These are phyloP conservation scores for Xestobium rufovillosum DNA, from an alignment of 2,888 invertebrate genomes.

Conservation along the genomic window DNA sequence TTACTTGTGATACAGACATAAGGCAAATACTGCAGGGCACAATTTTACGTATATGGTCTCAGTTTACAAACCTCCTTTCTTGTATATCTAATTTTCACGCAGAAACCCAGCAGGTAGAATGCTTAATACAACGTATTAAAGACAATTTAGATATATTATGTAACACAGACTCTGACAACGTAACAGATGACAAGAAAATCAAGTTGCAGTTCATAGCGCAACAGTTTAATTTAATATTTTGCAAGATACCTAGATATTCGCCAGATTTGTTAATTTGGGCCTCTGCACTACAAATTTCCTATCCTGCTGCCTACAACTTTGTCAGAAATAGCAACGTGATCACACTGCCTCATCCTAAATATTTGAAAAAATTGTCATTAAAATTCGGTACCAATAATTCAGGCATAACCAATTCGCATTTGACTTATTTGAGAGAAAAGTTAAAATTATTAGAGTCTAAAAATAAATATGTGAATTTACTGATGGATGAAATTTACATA, in stretches of 20 bases:
- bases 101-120: no score
- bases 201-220: no score
- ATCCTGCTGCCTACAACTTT: constrained; percentile 7
- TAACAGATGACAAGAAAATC: no score
- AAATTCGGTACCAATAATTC: not conserved
- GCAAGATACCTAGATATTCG: no score
- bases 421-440: constrained; percentile 5
- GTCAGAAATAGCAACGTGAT: not conserved
- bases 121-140: no score
- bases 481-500: constrained; percentile 7
- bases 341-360: constrained; percentile 7
- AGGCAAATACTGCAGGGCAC: no score
- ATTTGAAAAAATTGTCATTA: constrained; percentile 4
- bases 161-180: constrained; percentile 4
- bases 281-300: constrained; percentile 1
- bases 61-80: no score
- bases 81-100: no score
- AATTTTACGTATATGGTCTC: no score
- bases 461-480: not conserved
- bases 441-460: not conserved
- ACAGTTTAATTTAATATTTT: no score
- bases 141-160: not conserved
- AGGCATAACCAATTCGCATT: not conserved
- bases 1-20: no score
- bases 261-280: constrained; percentile 2